Evolutionary conservation across 2,113 vertebrate genomes (phyloP), one percentile per base, ranked within the genome.

Genomic region (Tretioscincus oriximinensis): DNA sequence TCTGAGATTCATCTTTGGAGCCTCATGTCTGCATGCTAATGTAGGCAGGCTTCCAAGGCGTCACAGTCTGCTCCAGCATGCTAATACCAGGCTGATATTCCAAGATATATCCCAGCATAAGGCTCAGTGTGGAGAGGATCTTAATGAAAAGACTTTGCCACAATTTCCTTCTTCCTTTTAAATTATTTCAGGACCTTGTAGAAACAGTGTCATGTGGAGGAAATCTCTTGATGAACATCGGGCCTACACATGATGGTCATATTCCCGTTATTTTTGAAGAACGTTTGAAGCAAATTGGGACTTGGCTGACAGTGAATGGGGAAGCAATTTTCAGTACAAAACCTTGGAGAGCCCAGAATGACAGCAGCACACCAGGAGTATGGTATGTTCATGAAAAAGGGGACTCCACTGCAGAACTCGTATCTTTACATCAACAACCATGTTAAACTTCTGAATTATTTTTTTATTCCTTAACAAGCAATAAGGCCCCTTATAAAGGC

Each of bases 161-260:
- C 28, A 21, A 6, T 2, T 22, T 22, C 6, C 14, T 51, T 9
- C 7, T 21, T 1, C 9, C 54, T 67, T 14, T 54, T 84, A 78
- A 88, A 90, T 84, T 80, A 64, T 84, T 82, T 84, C 85, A 96
- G 95, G 85, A 94, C 95, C 90, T 99, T 63, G 97, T 95, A 64
- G 95, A 98, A 93, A 98, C 98, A 0, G 98, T 99, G 67, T 97
- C 98, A 5, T 98, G 96, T 65, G 98, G 98, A 45, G 98, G 98
- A 78, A 99, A 99, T 89, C 93, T 99, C 81, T 87, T 99, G 90
- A 88, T 99, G 97, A 99, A 99, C 68, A 84, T 99, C 0, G 98
- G 98, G 0, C 97, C 98, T 70, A 98, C 97, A 2, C 94, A 93
- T 0, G 98, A 99, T 0, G 98, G 98, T 2, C 94, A 90, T 73